Evolutionary conservation across 53 echinoderm and acorn worm genomes (phyloP).

Genomic region (Luidia sarsii): DNA sequence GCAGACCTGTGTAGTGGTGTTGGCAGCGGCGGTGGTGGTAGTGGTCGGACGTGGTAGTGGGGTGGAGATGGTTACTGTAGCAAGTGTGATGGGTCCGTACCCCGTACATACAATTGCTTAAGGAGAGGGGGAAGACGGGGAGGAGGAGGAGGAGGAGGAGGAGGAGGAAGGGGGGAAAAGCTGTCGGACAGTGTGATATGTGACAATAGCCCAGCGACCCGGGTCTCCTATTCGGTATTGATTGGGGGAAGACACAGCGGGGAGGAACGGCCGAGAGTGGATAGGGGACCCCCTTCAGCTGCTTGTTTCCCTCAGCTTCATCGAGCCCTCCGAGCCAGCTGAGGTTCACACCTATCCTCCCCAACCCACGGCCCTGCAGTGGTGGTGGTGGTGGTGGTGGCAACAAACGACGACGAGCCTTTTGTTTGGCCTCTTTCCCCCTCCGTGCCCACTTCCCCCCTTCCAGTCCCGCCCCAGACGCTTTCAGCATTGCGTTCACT

Average conservation of each 20-base stretch:
- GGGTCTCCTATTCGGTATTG: conserved; percentile 39
- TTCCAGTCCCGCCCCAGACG: no score
- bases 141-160: neutral
- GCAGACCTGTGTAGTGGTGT: no score
- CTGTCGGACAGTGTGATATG: conserved; percentile 10
- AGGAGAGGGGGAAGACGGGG: no score
- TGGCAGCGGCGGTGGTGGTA: no score
- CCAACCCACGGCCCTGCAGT: neutral
- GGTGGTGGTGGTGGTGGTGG: neutral
- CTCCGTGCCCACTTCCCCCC: neutral
- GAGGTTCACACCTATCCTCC: conserved; percentile 50
- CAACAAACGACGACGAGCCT: neutral
- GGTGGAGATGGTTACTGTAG: conserved; percentile 10
- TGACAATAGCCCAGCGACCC: conserved; percentile 24
- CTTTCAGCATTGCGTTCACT: conserved; percentile 19
- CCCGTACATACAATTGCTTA: no score
- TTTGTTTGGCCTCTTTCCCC: conserved; percentile 1
- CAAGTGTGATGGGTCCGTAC: no score
- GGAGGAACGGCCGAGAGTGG: no score
- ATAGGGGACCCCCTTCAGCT: no score
- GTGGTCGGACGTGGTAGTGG: no score
- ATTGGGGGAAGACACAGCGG: conserved; percentile 11
- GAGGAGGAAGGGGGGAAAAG: neutral
- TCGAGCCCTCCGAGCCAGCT: neutral
- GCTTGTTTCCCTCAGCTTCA: neutral